Evolutionary conservation across 2,113 vertebrate species (phyloP), one percentile per base, ranked within the genome.

Genomic region (Serinus canaria): DNA sequence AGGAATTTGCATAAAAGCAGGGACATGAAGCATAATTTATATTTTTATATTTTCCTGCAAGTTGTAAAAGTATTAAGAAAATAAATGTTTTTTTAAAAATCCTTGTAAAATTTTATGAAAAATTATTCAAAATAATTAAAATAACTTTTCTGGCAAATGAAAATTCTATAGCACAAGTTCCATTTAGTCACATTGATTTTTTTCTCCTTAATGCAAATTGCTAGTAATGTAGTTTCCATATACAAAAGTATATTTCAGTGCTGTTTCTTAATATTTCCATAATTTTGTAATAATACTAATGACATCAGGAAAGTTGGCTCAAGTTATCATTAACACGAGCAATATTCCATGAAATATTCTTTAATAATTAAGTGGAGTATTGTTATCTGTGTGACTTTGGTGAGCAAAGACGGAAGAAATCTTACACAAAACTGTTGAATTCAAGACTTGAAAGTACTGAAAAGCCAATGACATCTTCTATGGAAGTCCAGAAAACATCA

Each of bases 401-500:
- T 82, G 37, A 39, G 16, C 14, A 56, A 64, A 55, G 23, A 74
- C 49, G 44, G n/a, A 89, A 77, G 59, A 44, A 67, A 41, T 24
- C 20, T 80, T n/a, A 30, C 9, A n/a, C 7, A 84, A 39, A 89
- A 55, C 33, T 60, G 24, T 60, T 50, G 5, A 73, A 66, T 64
- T 66, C 6, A 62, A 52, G 53, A 50, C 30, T 59, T 75, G 14
- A 81, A 78, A 62, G 49, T 81, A 43, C 19, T 19, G 39, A 59
- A 78, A 90, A 46, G 13, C 5, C 8, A 62, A 15, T 75, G 67
- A 14, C 2, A 4, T 79, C 23, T 39, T 92, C 31, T 75, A 0
- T 0, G 0, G 19, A 46, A 56, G 21, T 67, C 18, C 33, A 30
- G 60, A 43, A 82, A 49, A 28, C 3, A 4, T 77, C 4, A 11